A percentile compares a stretch with the other conserved stretches of the same genome.
Evolutionary conservation across 2,888 invertebrate genomes (phyloP).

Genomic region (Temnothorax ravouxi): DNA sequence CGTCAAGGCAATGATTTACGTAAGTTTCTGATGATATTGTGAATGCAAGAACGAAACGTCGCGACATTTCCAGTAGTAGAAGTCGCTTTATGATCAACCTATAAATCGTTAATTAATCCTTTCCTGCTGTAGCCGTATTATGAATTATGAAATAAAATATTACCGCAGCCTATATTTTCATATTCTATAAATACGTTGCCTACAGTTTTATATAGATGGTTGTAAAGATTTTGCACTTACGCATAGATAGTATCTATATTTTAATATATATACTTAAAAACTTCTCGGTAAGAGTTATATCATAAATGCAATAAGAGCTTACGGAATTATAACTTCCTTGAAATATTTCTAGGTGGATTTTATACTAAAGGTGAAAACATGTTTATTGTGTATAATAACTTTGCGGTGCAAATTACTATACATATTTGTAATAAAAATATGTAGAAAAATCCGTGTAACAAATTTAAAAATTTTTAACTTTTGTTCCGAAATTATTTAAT

Average conservation of each 20-base stretch:
- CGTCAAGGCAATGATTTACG: slow-evolving; percentile 2
- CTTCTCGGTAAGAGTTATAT: neutral
- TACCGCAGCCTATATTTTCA: neutral
- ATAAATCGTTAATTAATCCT: neutral
- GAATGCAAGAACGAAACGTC: neutral
- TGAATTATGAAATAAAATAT: neutral
- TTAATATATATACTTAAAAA: neutral
- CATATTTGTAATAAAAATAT: neutral
- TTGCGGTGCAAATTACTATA: neutral
- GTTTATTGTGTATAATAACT: neutral
- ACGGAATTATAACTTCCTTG: neutral
- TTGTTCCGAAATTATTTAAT: too few relatives aligned
- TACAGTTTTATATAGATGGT: neutral
- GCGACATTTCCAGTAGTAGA: neutral
- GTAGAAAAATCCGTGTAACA: neutral
- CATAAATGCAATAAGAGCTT: neutral
- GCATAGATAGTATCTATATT: neutral
- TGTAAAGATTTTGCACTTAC: neutral
- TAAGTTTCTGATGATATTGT: neutral
- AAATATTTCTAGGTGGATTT: neutral
- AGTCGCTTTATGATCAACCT: slow-evolving; percentile 13
- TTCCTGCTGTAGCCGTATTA: neutral
- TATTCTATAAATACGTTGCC: neutral
- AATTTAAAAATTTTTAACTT: too few relatives aligned
- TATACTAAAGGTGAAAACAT: neutral